Percentiles rank a stretch among this genome's conserved stretches.
These are phyloP conservation scores for Pollenia amentaria DNA, from an alignment of 2,888 invertebrate species.

Conservation along the genomic window DNA sequence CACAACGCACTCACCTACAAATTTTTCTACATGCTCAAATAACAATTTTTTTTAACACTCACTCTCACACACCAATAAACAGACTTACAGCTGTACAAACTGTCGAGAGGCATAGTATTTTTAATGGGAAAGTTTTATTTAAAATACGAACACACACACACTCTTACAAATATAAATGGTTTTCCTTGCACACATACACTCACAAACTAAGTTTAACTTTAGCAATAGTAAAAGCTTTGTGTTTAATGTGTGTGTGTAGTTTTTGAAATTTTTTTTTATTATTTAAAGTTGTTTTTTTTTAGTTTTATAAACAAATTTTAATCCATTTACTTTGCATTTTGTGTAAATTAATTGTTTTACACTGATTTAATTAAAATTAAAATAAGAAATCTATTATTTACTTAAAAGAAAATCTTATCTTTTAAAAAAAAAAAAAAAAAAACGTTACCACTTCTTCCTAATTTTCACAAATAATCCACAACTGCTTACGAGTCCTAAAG, in stretches of 20 bases:
- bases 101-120: neutral
- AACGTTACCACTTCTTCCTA: no score
- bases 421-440: neutral
- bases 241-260: neutral
- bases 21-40: slow-evolving; percentile 23
- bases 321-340: slow-evolving; percentile 30
- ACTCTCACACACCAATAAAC: slow-evolving; percentile 19
- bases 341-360: neutral
- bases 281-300: slow-evolving; percentile 11
- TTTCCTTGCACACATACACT: neutral
- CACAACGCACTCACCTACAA: slow-evolving; percentile 28
- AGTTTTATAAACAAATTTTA: slow-evolving; percentile 35
- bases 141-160: slow-evolving; percentile 1
- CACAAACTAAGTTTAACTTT: neutral
- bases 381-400: neutral
- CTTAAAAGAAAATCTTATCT: slow-evolving; percentile 14
- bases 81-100: neutral
- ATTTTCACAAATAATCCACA: no score
- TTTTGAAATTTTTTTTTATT: neutral
- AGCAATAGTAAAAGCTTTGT: slow-evolving; percentile 34
- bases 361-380: slow-evolving; percentile 8
- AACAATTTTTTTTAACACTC: slow-evolving; percentile 1
- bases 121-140: slow-evolving; percentile 37
- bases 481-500: slow-evolving; percentile 43
- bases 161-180: slow-evolving; percentile 31